These are phyloP conservation scores for Cerastoderma edule DNA, from an alignment of 2,888 invertebrate species.

Conservation along the genomic window DNA sequence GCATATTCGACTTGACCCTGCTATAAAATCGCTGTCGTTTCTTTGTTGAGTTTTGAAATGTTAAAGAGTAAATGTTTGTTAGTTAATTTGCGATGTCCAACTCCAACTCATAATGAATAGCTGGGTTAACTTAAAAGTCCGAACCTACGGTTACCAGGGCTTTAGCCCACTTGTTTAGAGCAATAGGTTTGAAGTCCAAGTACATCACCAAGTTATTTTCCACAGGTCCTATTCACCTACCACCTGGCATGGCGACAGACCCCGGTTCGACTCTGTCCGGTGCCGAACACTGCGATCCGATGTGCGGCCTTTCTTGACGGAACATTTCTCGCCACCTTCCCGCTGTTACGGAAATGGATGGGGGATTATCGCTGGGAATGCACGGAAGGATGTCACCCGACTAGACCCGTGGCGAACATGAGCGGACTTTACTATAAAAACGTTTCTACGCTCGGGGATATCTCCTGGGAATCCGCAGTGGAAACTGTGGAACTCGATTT, in stretches of 20 bases:
- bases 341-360: background rate
- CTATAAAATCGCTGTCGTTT: too few relatives aligned
- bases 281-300: background rate
- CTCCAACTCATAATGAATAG: too few relatives aligned
- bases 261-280: background rate
- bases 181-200: too few relatives aligned
- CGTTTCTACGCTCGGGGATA: background rate
- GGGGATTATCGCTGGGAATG: constrained; percentile 5
- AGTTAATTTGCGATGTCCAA: too few relatives aligned
- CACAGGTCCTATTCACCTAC: constrained; percentile 10
- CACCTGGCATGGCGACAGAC: constrained; percentile 14
- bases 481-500: background rate
- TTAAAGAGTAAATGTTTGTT: too few relatives aligned
- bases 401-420: constrained; percentile 1
- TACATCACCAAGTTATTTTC: background rate
- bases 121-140: too few relatives aligned
- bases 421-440: constrained; percentile 6
- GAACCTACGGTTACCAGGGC: too few relatives aligned
- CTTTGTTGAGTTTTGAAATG: too few relatives aligned
- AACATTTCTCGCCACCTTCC: background rate
- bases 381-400: background rate
- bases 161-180: too few relatives aligned
- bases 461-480: constrained; percentile 3
- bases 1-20: too few relatives aligned
- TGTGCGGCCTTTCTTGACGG: background rate